Conservation (phyloP, 1,140 invertebrate species). For the Drosophila kanapiae region DNA sequence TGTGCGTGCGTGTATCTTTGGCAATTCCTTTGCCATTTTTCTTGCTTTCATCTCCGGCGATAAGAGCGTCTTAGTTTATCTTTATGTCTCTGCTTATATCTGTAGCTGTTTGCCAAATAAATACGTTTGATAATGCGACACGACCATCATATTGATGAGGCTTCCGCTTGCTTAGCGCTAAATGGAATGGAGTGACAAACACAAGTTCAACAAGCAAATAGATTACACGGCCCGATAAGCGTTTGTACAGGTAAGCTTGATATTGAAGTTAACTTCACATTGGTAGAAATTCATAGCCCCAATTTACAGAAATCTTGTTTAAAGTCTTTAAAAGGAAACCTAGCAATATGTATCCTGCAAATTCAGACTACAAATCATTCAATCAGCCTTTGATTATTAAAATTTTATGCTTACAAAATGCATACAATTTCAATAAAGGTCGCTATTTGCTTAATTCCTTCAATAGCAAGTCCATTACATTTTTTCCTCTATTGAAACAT, state of each 20-base stretch:
- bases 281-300: background rate
- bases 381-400: background rate
- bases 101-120: constrained; percentile 69
- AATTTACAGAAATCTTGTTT: background rate
- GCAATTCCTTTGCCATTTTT: constrained; percentile 59
- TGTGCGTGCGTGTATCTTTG: constrained; percentile 20
- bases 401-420: background rate
- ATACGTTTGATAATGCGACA: constrained; percentile 76
- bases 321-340: background rate
- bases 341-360: too few relatives aligned
- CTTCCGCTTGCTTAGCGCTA: constrained; percentile 36
- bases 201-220: constrained; percentile 58
- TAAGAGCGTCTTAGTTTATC: constrained; percentile 73
- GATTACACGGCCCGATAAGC: constrained; percentile 22
- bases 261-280: too few relatives aligned
- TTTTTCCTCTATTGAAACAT: background rate
- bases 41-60: constrained; percentile 63
- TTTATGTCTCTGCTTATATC: constrained; percentile 47
- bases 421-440: background rate
- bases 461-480: background rate
- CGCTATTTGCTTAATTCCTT: constrained; percentile 7
- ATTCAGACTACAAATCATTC: too few relatives aligned
- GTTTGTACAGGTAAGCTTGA: background rate
- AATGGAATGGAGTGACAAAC: constrained; percentile 61
- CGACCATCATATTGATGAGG: constrained; percentile 67